Conservation (phyloP, 2,888 invertebrate genomes). For the Limnephilus lunatus region DNA sequence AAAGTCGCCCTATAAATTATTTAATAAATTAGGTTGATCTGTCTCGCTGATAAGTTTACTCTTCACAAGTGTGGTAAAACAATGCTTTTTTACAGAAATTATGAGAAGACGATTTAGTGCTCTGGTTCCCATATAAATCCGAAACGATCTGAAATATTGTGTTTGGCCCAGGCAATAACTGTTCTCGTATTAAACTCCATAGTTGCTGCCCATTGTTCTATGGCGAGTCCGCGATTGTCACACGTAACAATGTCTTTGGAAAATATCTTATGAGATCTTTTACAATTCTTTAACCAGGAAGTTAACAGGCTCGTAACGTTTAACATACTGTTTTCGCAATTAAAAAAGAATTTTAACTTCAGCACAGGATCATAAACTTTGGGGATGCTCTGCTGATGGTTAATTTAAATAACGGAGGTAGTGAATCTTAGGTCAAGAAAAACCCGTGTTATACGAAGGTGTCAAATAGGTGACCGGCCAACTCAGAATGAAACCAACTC, state of each 20-base stretch:
- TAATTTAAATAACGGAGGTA: not conserved
- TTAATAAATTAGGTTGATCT: not conserved
- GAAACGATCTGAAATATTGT: not conserved
- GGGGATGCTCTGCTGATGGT: not conserved
- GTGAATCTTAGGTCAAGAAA: too few relatives aligned
- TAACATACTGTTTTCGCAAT: not conserved
- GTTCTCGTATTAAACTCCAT: constrained; percentile 10
- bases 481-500: too few relatives aligned
- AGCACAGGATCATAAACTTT: not conserved
- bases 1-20: not conserved
- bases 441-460: too few relatives aligned
- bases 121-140: constrained; percentile 33
- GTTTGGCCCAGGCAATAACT: constrained; percentile 31
- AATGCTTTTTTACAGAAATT: not conserved
- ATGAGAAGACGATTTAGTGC: constrained; percentile 17
- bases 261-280: not conserved
- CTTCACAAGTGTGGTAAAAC: not conserved
- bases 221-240: not conserved
- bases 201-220: not conserved
- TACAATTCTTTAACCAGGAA: not conserved
- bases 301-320: not conserved
- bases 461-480: too few relatives aligned
- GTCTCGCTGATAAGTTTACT: not conserved
- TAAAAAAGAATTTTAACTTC: not conserved
- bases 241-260: constrained; percentile 5